These are phyloP conservation scores for Pectinophora gossypiella DNA, from an alignment of 1,140 invertebrate genomes.

Conservation along the genomic window DNA sequence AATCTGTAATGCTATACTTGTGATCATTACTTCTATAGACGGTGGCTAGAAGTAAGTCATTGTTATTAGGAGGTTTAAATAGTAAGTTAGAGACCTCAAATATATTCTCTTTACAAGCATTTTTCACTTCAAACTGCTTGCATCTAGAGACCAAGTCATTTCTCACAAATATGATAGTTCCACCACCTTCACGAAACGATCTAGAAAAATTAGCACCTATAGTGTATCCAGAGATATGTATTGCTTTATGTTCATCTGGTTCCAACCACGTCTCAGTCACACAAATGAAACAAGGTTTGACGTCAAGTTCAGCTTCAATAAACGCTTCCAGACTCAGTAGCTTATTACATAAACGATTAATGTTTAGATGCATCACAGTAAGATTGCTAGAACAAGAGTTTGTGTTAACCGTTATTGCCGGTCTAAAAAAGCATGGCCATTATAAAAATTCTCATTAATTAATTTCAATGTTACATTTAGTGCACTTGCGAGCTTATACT, in stretches of 20 bases:
- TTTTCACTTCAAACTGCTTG: background rate
- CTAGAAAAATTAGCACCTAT: background rate
- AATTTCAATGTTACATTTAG: background rate
- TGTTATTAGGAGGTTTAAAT: background rate
- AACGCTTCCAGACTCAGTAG: constrained; percentile 5
- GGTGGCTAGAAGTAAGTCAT: background rate
- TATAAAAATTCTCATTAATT: constrained; percentile 5
- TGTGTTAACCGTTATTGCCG: background rate
- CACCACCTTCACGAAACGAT: background rate
- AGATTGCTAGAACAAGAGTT: background rate
- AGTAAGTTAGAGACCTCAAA: background rate
- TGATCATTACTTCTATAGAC: background rate
- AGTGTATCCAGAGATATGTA: background rate
- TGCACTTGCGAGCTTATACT: constrained; percentile 1
- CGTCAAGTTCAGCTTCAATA: background rate
- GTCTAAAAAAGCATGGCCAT: constrained; percentile 1
- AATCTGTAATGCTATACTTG: background rate
- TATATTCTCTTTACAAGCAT: background rate
- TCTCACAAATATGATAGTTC: background rate
- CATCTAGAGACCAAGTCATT: background rate
- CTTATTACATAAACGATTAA: constrained; percentile 4
- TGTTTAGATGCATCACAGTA: background rate
- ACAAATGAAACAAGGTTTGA: background rate
- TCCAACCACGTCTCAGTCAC: background rate
- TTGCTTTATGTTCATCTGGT: background rate